These are phyloP conservation scores for Equus przewalskii DNA, from an alignment of 2,113 vertebrate genomes.

Conservation along the genomic window DNA sequence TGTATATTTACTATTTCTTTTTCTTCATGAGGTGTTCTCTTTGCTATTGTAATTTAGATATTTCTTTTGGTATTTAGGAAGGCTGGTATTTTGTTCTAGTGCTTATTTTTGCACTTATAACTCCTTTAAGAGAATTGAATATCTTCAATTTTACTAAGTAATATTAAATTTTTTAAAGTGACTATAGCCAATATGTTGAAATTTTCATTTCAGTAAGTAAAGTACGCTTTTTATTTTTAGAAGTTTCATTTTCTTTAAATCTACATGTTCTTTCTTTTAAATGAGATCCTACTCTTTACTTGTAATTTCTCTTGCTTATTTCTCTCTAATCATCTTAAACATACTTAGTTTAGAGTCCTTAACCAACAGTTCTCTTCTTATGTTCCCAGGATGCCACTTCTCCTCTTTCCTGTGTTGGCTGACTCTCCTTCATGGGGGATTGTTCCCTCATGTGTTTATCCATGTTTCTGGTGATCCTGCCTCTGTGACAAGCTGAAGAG, in stretches of 20 bases:
- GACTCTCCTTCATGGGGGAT: background rate
- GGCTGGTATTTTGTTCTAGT: background rate
- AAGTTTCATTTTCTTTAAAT: slow-evolving; percentile 28
- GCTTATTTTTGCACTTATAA: slow-evolving; percentile 32
- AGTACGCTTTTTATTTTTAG: slow-evolving; percentile 23
- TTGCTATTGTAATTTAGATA: slow-evolving; percentile 34
- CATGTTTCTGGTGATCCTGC: background rate
- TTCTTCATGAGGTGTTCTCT: background rate
- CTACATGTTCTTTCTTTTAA: background rate
- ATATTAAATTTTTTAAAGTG: slow-evolving; percentile 19
- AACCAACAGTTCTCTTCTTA: slow-evolving; percentile 3
- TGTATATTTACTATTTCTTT: slow-evolving; percentile 1
- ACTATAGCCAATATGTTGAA: background rate
- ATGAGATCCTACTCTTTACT: background rate
- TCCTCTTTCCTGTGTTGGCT: background rate
- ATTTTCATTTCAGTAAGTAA: slow-evolving; percentile 26
- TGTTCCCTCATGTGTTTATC: background rate
- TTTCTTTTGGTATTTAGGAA: slow-evolving; percentile 3
- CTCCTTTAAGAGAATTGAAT: background rate
- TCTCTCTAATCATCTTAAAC: slow-evolving; percentile 33
- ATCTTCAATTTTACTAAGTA: slow-evolving; percentile 25
- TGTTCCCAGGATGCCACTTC: background rate
- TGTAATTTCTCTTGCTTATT: slow-evolving; percentile 28
- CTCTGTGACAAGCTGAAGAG: background rate
- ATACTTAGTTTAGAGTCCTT: background rate